These are phyloP conservation scores for Sinocyclocheilus grahami DNA, from an alignment of 2,113 vertebrate species.

Conservation along the genomic window DNA sequence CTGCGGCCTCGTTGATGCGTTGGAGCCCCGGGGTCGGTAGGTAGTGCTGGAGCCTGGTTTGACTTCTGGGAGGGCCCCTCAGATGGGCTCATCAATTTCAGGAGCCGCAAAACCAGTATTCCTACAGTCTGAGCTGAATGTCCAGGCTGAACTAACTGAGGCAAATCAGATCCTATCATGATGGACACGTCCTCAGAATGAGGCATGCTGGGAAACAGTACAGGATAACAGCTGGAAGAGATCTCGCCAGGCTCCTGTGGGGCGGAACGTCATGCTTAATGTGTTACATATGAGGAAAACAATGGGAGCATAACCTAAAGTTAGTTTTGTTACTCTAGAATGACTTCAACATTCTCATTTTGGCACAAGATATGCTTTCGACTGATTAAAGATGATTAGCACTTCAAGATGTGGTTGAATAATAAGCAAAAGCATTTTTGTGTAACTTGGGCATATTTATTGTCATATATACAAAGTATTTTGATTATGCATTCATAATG, in stretches of 20 bases:
- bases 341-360: slow-evolving; percentile 12
- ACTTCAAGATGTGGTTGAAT: background rate
- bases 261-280: slow-evolving; percentile 39
- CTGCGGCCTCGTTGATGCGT: background rate
- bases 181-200: background rate
- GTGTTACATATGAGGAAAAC: slow-evolving; percentile 39
- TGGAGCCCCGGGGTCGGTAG: background rate
- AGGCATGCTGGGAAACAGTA: slow-evolving; percentile 24
- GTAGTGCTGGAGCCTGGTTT: background rate
- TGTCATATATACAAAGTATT: background rate
- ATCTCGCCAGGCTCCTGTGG: slow-evolving; percentile 30
- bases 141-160: slow-evolving; percentile 48
- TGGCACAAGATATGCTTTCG: background rate
- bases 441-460: slow-evolving; percentile 1
- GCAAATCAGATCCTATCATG: slow-evolving; percentile 35
- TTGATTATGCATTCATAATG: slow-evolving; percentile 36
- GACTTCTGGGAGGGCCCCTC: background rate
- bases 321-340: slow-evolving; percentile 27
- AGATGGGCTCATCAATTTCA: slow-evolving; percentile 43
- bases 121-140: slow-evolving; percentile 9
- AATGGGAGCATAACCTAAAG: background rate
- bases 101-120: background rate
- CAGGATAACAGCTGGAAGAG: slow-evolving; percentile 55
- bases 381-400: background rate
- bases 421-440: slow-evolving; percentile 8